phyloP scores from a whole-genome alignment of 2,888 invertebrate species.

The Drosophila antonietae region DNA sequence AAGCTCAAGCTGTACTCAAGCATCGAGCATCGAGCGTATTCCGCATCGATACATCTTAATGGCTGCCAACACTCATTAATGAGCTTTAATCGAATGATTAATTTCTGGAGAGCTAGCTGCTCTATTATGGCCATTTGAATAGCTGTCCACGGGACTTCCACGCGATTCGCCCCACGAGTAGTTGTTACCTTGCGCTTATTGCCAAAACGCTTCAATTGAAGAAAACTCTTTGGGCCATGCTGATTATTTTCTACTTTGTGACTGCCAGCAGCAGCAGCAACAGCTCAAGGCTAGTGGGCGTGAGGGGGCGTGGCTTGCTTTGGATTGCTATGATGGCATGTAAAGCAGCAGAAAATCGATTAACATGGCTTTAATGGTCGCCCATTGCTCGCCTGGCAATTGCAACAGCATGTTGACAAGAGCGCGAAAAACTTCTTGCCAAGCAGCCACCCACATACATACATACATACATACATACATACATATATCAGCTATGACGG shows the following conservation, averaged over 20 bases:
- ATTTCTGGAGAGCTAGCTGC: slow-evolving; percentile 33
- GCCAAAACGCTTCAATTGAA: slow-evolving; percentile 31
- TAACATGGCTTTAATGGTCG: slow-evolving; percentile 74
- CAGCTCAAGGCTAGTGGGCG: slow-evolving; percentile 17
- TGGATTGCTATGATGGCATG: slow-evolving; percentile 37
- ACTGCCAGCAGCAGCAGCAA: slow-evolving; percentile 51
- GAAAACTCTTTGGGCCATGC: slow-evolving; percentile 49
- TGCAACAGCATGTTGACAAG: slow-evolving; percentile 55
- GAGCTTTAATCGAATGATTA: slow-evolving; percentile 52
- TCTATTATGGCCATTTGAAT: slow-evolving; percentile 38
- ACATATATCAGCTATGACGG: slow-evolving; percentile 1
- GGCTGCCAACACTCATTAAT: slow-evolving; percentile 44
- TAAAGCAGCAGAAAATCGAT: slow-evolving; percentile 72
- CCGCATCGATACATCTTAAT: slow-evolving; percentile 26
- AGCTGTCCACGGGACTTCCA: slow-evolving; percentile 25
- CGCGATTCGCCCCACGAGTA: slow-evolving; percentile 27
- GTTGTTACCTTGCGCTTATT: not conserved
- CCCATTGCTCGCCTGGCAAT: slow-evolving; percentile 32
- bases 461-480: not conserved
- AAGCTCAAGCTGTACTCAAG: not conserved
- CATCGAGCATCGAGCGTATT: slow-evolving; percentile 4
- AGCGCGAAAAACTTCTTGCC: slow-evolving; percentile 47
- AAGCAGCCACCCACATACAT: not conserved
- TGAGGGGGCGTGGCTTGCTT: slow-evolving; percentile 9
- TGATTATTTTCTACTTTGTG: slow-evolving; percentile 68